phyloP scores from a whole-genome alignment of 2,888 invertebrate species.

The Saturnia pavonia region DNA sequence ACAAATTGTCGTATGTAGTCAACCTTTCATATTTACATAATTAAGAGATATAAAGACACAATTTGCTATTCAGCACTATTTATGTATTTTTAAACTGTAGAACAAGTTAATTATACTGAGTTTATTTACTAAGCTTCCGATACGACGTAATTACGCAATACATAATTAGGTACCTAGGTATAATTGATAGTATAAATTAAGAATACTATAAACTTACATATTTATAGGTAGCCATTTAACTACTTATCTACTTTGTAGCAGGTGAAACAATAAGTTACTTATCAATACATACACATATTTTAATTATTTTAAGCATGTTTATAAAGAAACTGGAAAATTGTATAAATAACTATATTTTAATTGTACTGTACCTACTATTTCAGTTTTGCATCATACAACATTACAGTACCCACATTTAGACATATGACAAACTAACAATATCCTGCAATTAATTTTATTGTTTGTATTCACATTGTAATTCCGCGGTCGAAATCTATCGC shows the following conservation, averaged over 20 bases:
- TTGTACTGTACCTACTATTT: no score
- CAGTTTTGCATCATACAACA: not conserved
- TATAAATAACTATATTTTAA: no score
- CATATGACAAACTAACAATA: constrained; percentile 17
- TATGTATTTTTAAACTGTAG: not conserved
- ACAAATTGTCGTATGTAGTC: not conserved
- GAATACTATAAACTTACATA: no score
- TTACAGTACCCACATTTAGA: not conserved
- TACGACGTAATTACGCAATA: no score
- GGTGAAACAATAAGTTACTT: no score
- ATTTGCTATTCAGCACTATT: not conserved
- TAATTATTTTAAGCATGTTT: no score
- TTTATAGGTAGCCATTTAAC: no score
- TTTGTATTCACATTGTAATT: constrained; percentile 33
- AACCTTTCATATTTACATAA: not conserved
- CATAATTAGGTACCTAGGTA: no score
- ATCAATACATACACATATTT: no score
- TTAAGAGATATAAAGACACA: not conserved
- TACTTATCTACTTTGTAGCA: no score
- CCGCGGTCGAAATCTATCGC: constrained; percentile 25
- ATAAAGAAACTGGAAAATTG: no score
- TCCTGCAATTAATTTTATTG: constrained; percentile 31
- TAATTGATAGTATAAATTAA: no score
- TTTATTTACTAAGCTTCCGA: not conserved
- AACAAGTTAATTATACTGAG: not conserved